These are phyloP conservation scores for Glaucomys volans DNA, from an alignment of 2,113 vertebrate species.

Conservation along the genomic window DNA sequence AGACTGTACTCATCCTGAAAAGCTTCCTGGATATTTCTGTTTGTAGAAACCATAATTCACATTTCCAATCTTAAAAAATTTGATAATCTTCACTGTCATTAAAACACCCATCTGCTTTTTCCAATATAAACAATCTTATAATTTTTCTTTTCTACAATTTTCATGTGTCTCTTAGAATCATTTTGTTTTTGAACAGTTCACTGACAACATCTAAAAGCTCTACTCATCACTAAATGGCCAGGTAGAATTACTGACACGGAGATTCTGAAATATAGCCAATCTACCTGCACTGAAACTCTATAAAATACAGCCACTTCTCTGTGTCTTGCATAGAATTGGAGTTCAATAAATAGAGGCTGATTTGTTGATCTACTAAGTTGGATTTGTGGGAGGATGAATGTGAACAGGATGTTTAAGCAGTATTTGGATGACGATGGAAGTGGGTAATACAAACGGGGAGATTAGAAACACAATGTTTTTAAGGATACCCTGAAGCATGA, in stretches of 20 bases:
- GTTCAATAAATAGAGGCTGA: not conserved
- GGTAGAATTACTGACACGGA: constrained; percentile 4
- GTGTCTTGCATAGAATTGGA: not conserved
- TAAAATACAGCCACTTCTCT: not conserved
- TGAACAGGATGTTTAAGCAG: constrained; percentile 19
- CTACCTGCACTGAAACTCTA: not conserved
- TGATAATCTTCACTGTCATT: constrained; percentile 8
- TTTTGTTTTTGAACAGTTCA: constrained; percentile 16
- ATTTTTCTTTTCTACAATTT: constrained; percentile 25
- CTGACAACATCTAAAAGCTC: constrained; percentile 35
- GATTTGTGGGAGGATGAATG: not conserved
- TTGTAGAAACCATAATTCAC: not conserved
- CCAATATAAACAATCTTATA: not conserved
- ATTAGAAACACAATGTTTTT: constrained; percentile 69
- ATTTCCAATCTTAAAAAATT: constrained; percentile 37
- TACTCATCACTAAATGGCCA: constrained; percentile 48
- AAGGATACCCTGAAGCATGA: constrained; percentile 57
- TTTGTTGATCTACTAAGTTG: not conserved
- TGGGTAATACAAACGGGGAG: not conserved
- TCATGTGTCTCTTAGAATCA: constrained; percentile 11
- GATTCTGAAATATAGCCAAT: not conserved
- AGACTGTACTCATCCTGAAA: not conserved
- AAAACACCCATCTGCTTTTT: not conserved
- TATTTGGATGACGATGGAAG: not conserved
- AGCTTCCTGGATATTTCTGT: not conserved